A percentile compares a stretch with the other conserved stretches of the same genome.
Conservation (phyloP, 1,140 invertebrate genomes). For the Zelostemma sp. region DNA sequence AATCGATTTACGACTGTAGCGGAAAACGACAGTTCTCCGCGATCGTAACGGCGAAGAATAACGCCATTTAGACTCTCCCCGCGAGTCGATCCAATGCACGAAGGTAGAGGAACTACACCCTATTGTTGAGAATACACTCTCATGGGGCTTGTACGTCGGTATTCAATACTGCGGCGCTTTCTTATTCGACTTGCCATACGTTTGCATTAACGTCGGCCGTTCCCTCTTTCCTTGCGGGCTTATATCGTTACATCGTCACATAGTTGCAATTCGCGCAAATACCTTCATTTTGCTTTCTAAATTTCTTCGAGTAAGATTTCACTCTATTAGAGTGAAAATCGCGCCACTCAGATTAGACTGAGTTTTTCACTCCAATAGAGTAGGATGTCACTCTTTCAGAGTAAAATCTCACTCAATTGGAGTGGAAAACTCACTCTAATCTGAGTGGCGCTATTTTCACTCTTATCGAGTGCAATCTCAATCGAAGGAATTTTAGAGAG, state of each 20-base stretch:
- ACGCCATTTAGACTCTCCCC: constrained; percentile 16
- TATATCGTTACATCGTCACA: constrained; percentile 17
- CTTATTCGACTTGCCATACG: constrained; percentile 51
- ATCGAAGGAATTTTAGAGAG: no score
- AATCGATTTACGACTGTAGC: constrained; percentile 47
- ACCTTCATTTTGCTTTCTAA: no score
- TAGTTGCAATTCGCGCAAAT: constrained; percentile 2
- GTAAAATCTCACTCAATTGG: no score
- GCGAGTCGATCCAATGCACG: constrained; percentile 24
- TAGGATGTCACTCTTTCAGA: no score
- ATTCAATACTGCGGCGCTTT: constrained; percentile 42
- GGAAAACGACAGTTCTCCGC: constrained; percentile 20
- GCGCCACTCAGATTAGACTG: no score
- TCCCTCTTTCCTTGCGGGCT: constrained; percentile 4
- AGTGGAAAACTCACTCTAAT: no score
- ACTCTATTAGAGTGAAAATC: no score
- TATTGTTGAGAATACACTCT: constrained; percentile 49
- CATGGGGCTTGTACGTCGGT: constrained; percentile 35
- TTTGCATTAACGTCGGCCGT: constrained; percentile 48
- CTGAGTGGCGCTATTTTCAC: no score
- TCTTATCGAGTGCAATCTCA: no score
- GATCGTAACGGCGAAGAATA: constrained; percentile 38
- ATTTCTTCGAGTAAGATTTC: no score
- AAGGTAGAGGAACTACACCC: constrained; percentile 28
- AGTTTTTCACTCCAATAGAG: no score